Conservation (phyloP, 2,797 vertebrate genomes). For the Chelmon rostratus region DNA sequence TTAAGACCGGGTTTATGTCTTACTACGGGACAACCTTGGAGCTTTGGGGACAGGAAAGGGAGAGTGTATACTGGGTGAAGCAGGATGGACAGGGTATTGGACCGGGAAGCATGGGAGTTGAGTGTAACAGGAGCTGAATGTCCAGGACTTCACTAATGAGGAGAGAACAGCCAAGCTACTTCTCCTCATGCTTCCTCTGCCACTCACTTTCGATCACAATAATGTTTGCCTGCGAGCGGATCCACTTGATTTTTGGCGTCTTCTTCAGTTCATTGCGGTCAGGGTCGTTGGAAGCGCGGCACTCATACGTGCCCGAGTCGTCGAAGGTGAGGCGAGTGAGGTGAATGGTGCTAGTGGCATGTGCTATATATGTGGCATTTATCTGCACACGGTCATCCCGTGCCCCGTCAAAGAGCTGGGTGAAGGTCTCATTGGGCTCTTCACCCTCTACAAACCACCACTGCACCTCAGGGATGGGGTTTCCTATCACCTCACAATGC, state of each 20-base stretch:
- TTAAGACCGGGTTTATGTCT: constrained; percentile 44
- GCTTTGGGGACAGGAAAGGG: constrained; percentile 48
- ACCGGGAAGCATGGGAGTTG: constrained; percentile 56
- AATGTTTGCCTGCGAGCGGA: constrained; percentile 95
- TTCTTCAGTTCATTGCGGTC: constrained; percentile 95
- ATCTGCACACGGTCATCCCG: constrained; percentile 88
- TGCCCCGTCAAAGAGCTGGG: constrained; percentile 93
- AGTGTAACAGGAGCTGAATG: constrained; percentile 64
- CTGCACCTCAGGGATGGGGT: constrained; percentile 94
- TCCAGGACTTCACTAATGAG: constrained; percentile 72
- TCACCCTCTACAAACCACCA: constrained; percentile 93
- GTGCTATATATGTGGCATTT: constrained; percentile 92
- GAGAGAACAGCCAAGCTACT: constrained; percentile 52
- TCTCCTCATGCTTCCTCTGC: constrained; percentile 66
- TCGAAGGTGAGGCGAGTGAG: constrained; percentile 86
- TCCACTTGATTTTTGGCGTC: constrained; percentile 96
- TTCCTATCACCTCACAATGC: constrained; percentile 94
- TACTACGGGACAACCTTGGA: constrained; percentile 61
- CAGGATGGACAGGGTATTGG: constrained; percentile 54
- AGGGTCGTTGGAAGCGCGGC: constrained; percentile 96
- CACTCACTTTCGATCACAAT: constrained; percentile 98
- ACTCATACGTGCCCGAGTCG: constrained; percentile 94
- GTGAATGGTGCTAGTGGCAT: constrained; percentile 90
- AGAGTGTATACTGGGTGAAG: constrained; percentile 42
- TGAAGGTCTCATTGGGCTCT: constrained; percentile 86